Evolutionary conservation across 2,888 invertebrate genomes (phyloP).

Genomic region (Cataglyphis rosenhaueri): DNA sequence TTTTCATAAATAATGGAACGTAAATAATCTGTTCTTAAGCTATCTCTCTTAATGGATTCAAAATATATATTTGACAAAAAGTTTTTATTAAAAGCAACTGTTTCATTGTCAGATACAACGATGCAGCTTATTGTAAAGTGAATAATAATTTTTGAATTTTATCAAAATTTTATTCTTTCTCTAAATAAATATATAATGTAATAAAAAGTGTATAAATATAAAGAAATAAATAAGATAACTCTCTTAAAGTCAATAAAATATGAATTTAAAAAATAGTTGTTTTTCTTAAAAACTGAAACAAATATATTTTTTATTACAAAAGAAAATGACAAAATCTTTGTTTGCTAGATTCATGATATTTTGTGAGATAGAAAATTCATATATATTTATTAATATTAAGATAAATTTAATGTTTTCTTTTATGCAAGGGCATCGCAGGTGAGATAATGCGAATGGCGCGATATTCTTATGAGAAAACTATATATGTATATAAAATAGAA

Average conservation of each 20-base stretch:
- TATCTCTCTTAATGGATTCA: not conserved
- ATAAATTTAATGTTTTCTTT: conserved; percentile 8
- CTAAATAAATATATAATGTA: too few species aligned
- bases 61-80: not conserved
- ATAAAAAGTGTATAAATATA: not conserved
- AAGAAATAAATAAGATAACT: not conserved
- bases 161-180: conserved; percentile 1
- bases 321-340: not conserved
- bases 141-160: not conserved
- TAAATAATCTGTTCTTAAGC: not conserved
- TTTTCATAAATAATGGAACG: not conserved
- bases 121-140: not conserved
- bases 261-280: not conserved
- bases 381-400: not conserved
- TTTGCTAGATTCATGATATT: not conserved
- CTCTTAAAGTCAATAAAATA: not conserved
- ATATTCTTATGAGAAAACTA: conserved; percentile 72
- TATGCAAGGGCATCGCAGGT: conserved; percentile 20
- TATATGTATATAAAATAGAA: conserved; percentile 44
- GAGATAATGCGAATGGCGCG: conserved; percentile 53
- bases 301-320: not conserved
- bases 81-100: not conserved
- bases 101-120: not conserved
- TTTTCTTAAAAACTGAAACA: not conserved
- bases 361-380: not conserved